Evolutionary conservation across 2,888 invertebrate genomes (phyloP).

Genomic region (Chrysodeixis includens): DNA sequence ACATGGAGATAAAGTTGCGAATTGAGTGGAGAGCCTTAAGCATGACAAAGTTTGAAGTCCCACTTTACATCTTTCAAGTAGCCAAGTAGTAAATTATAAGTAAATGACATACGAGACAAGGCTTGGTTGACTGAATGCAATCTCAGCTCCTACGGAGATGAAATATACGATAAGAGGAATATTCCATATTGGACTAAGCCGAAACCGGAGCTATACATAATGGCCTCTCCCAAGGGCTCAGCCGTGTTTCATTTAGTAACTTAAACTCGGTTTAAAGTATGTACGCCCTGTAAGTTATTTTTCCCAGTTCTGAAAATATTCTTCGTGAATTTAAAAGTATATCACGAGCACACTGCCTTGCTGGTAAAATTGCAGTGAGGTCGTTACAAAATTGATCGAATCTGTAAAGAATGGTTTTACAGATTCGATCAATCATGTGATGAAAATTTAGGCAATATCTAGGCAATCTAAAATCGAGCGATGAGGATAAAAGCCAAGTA

Average conservation of each 20-base stretch:
- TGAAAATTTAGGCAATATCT: too few species aligned
- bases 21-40: neutral
- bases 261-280: too few species aligned
- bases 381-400: too few species aligned
- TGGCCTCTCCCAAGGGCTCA: neutral
- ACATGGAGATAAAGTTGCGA: slow-evolving; percentile 6
- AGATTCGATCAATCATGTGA: too few species aligned
- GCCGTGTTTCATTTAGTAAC: neutral
- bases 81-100: slow-evolving; percentile 71
- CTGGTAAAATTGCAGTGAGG: too few species aligned
- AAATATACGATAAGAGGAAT: slow-evolving; percentile 61
- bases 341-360: too few species aligned
- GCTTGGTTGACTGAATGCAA: slow-evolving; percentile 59
- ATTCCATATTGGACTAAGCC: slow-evolving; percentile 39
- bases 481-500: too few species aligned
- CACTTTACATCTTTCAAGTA: slow-evolving; percentile 66
- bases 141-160: slow-evolving; percentile 64
- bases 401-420: too few species aligned
- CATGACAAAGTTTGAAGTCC: slow-evolving; percentile 38
- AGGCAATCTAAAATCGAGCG: too few species aligned
- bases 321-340: too few species aligned
- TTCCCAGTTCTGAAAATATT: too few species aligned
- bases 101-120: slow-evolving; percentile 69
- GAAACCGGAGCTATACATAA: slow-evolving; percentile 16
- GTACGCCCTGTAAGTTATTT: too few species aligned